phyloP scores from a whole-genome alignment of 2,888 invertebrate species.

The Galeopsomyia nigrocyanea region DNA sequence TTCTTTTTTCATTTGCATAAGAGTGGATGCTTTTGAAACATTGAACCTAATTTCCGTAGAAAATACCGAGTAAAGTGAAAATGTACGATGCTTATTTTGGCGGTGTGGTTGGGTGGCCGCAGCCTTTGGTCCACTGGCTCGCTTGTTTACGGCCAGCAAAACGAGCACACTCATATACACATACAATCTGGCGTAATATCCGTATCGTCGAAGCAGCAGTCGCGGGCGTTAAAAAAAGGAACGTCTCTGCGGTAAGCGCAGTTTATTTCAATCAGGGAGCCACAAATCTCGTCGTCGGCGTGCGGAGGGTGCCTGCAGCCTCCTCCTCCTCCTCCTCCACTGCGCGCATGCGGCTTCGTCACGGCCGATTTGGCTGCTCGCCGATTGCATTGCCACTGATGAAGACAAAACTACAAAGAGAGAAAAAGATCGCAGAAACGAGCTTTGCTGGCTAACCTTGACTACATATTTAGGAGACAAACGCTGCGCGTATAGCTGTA shows the following conservation, averaged over 20 bases:
- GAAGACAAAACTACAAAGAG: no score
- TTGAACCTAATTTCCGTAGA: no score
- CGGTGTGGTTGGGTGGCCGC: constrained; percentile 5
- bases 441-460: no score
- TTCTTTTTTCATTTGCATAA: no score
- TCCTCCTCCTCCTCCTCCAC: constrained; percentile 11
- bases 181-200: constrained; percentile 23
- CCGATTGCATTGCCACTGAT: neutral
- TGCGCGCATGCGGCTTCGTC: constrained; percentile 20
- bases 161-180: constrained; percentile 31
- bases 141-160: constrained; percentile 40
- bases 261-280: constrained; percentile 63
- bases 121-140: constrained; percentile 16
- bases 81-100: no score
- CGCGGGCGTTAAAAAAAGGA: constrained; percentile 18
- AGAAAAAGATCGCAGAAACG: no score
- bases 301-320: constrained; percentile 48
- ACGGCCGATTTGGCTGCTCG: neutral
- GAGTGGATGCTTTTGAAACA: no score
- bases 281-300: constrained; percentile 57
- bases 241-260: constrained; percentile 48
- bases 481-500: no score
- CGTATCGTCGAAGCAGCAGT: constrained; percentile 35
- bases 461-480: no score
- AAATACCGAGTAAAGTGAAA: no score